Percentiles rank a stretch among this genome's conserved stretches.
Evolutionary conservation across 2,113 vertebrate genomes (phyloP).

Genomic region (Oenanthe melanoleuca): DNA sequence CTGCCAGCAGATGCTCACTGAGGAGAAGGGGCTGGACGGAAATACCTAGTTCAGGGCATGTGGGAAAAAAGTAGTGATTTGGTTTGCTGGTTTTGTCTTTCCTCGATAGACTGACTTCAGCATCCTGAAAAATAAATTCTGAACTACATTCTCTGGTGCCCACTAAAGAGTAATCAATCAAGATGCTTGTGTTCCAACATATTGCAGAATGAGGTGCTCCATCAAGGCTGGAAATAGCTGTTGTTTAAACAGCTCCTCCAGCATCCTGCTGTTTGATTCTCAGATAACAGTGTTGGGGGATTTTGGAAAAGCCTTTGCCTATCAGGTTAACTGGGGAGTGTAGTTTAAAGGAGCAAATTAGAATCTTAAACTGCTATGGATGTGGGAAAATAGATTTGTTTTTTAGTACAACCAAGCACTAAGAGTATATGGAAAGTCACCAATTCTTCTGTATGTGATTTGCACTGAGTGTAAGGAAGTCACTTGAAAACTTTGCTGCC

Average conservation of each 20-base stretch:
- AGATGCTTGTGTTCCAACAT: neutral
- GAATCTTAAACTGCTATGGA: neutral
- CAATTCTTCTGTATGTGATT: neutral
- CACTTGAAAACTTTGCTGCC: neutral
- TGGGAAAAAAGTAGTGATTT: neutral
- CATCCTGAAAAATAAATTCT: neutral
- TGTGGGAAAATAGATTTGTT: neutral
- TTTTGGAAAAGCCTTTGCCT: neutral
- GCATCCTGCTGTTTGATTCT: neutral
- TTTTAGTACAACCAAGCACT: neutral
- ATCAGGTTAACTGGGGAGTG: neutral
- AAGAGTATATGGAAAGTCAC: neutral
- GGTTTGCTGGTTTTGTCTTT: neutral
- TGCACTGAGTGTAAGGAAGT: accelerated
- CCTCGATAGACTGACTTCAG: neutral
- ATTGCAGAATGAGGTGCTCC: neutral
- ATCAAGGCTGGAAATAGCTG: neutral
- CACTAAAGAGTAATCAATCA: neutral
- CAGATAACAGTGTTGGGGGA: neutral
- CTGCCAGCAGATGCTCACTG: neutral
- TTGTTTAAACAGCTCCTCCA: constrained; percentile 19
- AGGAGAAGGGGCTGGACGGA: neutral
- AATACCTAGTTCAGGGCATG: neutral
- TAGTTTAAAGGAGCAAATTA: neutral
- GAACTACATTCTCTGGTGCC: neutral